Evolutionary conservation across 2,113 vertebrate species (phyloP), one percentile per base, ranked within the genome.

Genomic region (Psophia crepitans): DNA sequence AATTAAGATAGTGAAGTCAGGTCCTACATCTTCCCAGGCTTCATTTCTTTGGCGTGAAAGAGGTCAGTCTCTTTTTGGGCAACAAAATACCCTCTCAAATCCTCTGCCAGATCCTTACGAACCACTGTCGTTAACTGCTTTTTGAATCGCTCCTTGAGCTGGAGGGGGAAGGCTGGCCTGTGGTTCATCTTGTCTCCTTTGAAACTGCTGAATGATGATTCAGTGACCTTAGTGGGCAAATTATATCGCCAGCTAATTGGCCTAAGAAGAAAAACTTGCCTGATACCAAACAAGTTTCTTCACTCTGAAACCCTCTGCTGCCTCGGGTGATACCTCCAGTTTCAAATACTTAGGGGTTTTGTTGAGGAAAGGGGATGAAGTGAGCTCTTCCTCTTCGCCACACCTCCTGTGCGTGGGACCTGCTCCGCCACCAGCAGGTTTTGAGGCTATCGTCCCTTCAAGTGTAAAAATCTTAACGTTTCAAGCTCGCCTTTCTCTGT

Each of bases 161-260:
- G 69, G 86, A 96, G 95, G 90, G 84, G 84, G 61, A 64, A 89
- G 49, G 49, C 30, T 56, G 93, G 44, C 71, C 84, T 58, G 64
- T 73, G 86, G 90, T 84, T 97, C 37, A 26, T 92, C 75, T 84
- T 57, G 12, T 65, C 84, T 87, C 46, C 58, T 91, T 82, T 92
- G 86, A 69, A 95, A 92, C 86, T 87, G 91, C 94, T 89, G 35
- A 89, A 68, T 77, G 89, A 75, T 92, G 95, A 93, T 89, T 94
- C 90, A 82, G 89, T 95, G 93, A 92, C 93, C 79, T 95, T 35
- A 60, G 82, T 77, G 89, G 91, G 93, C 87, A 95, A 87, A 89
- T 89, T 91, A 39, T 71, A 95, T 95, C 86, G 84, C 81, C 74
- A 35, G 77, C 48, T 95, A 93, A 93, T 93, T 95, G 84, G 65